Conservation (phyloP, 2,113 vertebrate species). For the Erinaceus europaeus region DNA sequence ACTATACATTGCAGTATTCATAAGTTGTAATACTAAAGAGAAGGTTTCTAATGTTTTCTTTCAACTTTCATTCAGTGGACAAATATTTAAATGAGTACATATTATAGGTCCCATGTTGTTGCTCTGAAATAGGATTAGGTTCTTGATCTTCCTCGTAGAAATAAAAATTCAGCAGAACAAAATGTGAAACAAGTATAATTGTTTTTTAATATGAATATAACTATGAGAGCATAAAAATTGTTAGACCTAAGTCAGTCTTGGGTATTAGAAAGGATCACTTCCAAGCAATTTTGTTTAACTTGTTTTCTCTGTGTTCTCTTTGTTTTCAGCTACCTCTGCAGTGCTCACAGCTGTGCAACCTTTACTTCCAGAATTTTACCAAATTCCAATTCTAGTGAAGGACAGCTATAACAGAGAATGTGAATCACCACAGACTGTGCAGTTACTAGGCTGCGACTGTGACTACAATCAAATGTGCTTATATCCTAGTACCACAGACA, state of each 20-base stretch:
- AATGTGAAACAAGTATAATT: neutral
- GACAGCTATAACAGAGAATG: constrained; percentile 60
- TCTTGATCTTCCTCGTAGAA: neutral
- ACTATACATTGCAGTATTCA: no score
- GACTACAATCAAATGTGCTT: constrained; percentile 28
- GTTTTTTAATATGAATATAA: neutral
- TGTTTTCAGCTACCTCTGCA: constrained; percentile 54
- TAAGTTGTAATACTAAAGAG: neutral
- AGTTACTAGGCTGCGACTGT: constrained; percentile 53
- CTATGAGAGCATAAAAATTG: neutral
- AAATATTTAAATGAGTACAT: neutral
- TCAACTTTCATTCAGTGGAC: neutral
- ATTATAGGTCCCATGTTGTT: neutral
- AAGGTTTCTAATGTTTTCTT: constrained; percentile 32
- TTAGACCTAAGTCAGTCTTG: neutral
- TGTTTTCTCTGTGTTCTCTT: constrained; percentile 5
- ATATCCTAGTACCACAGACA: neutral
- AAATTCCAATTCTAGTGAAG: constrained; percentile 63
- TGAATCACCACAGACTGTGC: constrained; percentile 38
- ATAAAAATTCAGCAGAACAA: neutral
- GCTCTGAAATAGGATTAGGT: neutral
- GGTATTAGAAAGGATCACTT: neutral
- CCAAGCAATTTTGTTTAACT: neutral
- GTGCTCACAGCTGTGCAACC: constrained; percentile 39
- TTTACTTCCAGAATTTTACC: neutral